Evolutionary conservation across 2,113 vertebrate species (phyloP).

Genomic region (Casuarius casuarius): DNA sequence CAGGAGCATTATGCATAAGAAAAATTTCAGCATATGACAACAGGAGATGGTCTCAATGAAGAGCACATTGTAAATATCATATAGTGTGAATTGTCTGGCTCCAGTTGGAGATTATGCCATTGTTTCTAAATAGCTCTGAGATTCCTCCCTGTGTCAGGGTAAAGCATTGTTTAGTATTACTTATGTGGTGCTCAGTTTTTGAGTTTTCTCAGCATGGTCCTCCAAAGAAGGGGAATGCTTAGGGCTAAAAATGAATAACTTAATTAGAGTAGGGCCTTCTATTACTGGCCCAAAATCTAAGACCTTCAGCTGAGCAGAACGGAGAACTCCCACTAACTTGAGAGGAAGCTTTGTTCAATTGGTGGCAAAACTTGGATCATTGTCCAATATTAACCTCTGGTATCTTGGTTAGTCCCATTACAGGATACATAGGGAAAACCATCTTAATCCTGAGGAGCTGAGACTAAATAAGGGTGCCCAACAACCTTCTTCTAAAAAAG

Average conservation of each 20-base stretch:
- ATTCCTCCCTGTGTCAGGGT: neutral
- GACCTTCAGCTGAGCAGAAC: neutral
- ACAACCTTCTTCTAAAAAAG: neutral
- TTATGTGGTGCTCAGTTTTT: slow-evolving; percentile 2
- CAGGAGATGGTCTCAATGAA: neutral
- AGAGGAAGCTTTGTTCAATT: slow-evolving; percentile 33
- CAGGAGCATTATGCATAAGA: neutral
- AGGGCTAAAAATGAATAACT: slow-evolving; percentile 51
- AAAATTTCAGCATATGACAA: neutral
- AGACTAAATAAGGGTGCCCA: neutral
- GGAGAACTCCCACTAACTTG: slow-evolving; percentile 8
- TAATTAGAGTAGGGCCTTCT: slow-evolving; percentile 3
- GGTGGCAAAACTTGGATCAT: slow-evolving; percentile 1
- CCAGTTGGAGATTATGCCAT: neutral
- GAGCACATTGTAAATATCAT: neutral
- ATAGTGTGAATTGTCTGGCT: slow-evolving; percentile 31
- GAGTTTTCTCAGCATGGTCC: slow-evolving; percentile 21
- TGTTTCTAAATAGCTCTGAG: slow-evolving; percentile 30
- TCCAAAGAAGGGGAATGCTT: slow-evolving; percentile 12
- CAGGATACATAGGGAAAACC: neutral
- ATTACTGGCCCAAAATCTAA: slow-evolving; percentile 12
- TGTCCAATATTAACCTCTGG: slow-evolving; percentile 34
- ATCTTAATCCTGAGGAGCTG: neutral
- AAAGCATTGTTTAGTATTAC: slow-evolving; percentile 47
- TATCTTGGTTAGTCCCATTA: neutral